These are phyloP conservation scores for Dissostichus mawsoni DNA, from an alignment of 2,113 vertebrate genomes.

Conservation along the genomic window DNA sequence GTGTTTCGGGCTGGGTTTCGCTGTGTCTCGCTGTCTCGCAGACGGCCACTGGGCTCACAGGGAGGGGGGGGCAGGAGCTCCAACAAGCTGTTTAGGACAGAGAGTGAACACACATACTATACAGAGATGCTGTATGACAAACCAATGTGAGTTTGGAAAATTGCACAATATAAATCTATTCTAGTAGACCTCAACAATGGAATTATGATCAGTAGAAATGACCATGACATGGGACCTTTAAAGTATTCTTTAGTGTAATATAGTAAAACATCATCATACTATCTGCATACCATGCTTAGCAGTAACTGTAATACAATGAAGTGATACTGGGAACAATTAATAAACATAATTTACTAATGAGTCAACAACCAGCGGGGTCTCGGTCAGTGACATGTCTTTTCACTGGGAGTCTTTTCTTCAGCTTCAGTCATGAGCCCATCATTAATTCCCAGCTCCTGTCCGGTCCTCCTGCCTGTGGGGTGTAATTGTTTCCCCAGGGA, in stretches of 20 bases:
- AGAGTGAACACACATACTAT: too few species aligned
- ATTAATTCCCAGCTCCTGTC: slow-evolving; percentile 53
- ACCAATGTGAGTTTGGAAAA: too few species aligned
- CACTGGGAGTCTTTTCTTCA: slow-evolving; percentile 12
- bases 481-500: slow-evolving; percentile 68
- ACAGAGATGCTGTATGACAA: too few species aligned
- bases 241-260: neutral
- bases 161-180: too few species aligned
- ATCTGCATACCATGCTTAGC: too few species aligned
- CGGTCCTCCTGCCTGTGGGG: slow-evolving; percentile 33
- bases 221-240: neutral
- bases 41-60: too few species aligned
- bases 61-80: too few species aligned
- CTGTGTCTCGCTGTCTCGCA: too few species aligned
- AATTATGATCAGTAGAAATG: too few species aligned
- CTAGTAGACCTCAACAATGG: too few species aligned
- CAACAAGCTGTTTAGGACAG: too few species aligned
- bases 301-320: neutral
- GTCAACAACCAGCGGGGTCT: slow-evolving; percentile 6
- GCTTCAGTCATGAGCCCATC: slow-evolving; percentile 39
- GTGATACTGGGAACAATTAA: neutral
- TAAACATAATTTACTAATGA: neutral
- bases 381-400: neutral
- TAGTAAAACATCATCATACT: neutral
- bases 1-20: too few species aligned